Base-by-base conservation (phyloP, 2,113 vertebrate genomes). In the Hypocryptadius cinnamomeus region DNA sequence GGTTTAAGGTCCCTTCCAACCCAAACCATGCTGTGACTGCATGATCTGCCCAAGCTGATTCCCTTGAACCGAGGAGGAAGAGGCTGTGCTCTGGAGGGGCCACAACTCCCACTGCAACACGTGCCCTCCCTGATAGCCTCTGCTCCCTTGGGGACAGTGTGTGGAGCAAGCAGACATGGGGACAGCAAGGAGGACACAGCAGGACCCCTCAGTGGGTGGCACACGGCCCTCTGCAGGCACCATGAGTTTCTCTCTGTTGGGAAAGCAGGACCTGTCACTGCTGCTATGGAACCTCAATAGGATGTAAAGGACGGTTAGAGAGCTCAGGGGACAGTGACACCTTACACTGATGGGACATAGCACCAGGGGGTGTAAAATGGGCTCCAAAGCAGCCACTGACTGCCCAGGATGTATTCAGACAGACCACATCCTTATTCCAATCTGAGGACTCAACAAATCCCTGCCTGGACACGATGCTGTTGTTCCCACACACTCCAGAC, bases 81-180 rank as follows among this genome's bases (percentile, higher is more conserved):
- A 68, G 12, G 24, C 40, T 7, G 0, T 23, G 45, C 23, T 47
- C 51, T 3, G 6, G 31, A 69, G 50, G 15, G 39, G 66, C 51
- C 60, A 15, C 31, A 56, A 18, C 5, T 12, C 47, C 9, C n/a
- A 30, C 8, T 5, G 4, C 20, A 18, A 51, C 2, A 2, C 0
- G 1, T 19, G 54, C 35, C 24, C 30, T 59, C 39, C 44, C 31
- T 33, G 13, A 66, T 4, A 2, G 44, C 50, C 48, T 59, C 57
- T 0, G 4, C 54, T 70, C 40, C n/a, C 35, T 1, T 1, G 5
- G 33, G 61, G n/a, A 61, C 40, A 17, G 3, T 3, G 15, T 4
- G 0, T 1, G 87, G 50, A 79, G 40, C 35, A 19, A 27, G 57
- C 21, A 65, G 33, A 37, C 3, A 6, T 0, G 0, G 27, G 61